Evolutionary conservation across 2,113 vertebrate genomes (phyloP), one percentile per base, ranked within the genome.

Genomic region (Petrocephalus zakoni): DNA sequence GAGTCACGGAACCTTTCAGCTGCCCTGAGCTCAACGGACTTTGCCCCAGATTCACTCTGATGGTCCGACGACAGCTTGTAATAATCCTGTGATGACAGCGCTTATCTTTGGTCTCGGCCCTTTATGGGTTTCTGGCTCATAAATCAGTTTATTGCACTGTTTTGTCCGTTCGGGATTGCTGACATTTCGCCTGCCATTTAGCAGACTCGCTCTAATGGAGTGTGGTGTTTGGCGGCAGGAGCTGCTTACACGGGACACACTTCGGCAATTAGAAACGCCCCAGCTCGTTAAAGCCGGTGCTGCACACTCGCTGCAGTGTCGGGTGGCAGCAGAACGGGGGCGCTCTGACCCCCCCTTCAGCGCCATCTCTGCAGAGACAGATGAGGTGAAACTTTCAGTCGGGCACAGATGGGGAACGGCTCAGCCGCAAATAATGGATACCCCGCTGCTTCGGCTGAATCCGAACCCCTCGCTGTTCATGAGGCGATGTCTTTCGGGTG

Each of bases 361-460:
- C n/a, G 34, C 25, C 22, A 2, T 34, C 21, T 68, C 64, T 75
- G 25, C 7, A 8, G 68, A 86, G 55, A 51, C 58, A 82, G 46
- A 61, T 25, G 46, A 81, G 85, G 37, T 22, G 72, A 81, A 81
- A 19, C 25, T 81, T 37, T 46, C 13, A 37, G 51, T 46, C 25
- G 68, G 47, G 72, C 25, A 34, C 64, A 86, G 52, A 82, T 58
- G 89, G 87, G 34, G 83, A 85, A 87, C 1, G 47, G 78, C 53
- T 88, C 56, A 90, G 81, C 72, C 61, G 46, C 52, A 21, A 68
- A 42, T 81, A 81, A 88, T 78, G 51, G 49, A 52, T 47, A 68
- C 81, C 61, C 51, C 21, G 49, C 72, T 56, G 64, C 42, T 37
- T 51, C 5, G n/a, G 56, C 49, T 81, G 51, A 78, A 47, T 87